Base-by-base conservation (phyloP, 2,797 vertebrate genomes). In the Helicolenus hilgendorfi region DNA sequence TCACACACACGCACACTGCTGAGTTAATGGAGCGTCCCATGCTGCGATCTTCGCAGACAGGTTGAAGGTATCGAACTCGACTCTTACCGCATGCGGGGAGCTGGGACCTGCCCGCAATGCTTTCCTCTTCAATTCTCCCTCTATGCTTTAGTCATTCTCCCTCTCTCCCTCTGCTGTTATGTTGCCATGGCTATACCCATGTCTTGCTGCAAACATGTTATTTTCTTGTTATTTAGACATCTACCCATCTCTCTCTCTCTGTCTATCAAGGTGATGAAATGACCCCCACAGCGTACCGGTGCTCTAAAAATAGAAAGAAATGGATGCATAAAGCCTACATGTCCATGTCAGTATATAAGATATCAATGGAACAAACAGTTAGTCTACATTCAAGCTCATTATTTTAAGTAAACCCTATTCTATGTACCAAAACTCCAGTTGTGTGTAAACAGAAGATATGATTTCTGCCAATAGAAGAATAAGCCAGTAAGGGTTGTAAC, bases 11-110 rank as follows among this genome's bases (percentile, higher is more conserved):
- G 38, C 88, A 87, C 84, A 89, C 93, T 83, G 90, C 91, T 95
- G 94, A 90, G 95, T 92, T 95, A 96, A 97, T 96, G 87, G 91
- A 85, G 86, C 74, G 22, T 86, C 83, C 36, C 93, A 88, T 69
- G 92, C 93, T 93, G 94, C 20, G 94, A 84, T 81, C 84, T 74
- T 84, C 76, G 55, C 76, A 72, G 86, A 86, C 86, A 91, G 91
- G 90, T 92, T 93, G 86, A 89, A 79, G 84, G 78, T 89, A 94
- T 88, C 11, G 79, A 95, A 89, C 87, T 91, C 71, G 77, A 85
- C 85, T 85, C 69, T 81, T 56, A 58, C 63, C 22, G 10, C 90
- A 87, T 2, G 33, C 69, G 67, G 83, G 15, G 86, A 90, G 79
- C 82, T 53, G 78, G 62, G 68, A 85, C 49, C 70, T 81, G 79